Conservation (phyloP, 2,797 vertebrate genomes). For the Monodelphis domestica region DNA sequence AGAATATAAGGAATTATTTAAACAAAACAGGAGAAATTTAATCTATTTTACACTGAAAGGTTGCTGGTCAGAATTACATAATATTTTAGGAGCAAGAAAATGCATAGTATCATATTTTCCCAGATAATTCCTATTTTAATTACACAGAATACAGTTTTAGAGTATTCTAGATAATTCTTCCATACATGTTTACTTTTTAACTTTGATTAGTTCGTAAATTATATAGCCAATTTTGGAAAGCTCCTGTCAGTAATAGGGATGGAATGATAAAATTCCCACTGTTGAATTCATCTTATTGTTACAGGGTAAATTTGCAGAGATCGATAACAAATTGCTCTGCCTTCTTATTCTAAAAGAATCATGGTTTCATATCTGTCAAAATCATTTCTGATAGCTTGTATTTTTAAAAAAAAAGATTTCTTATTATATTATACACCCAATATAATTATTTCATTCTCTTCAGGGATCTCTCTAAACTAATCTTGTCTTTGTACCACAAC, state of each 20-base stretch:
- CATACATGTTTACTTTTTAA: conserved; percentile 17
- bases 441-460: conserved; percentile 28
- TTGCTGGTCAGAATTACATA: neutral
- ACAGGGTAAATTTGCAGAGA: conserved; percentile 46
- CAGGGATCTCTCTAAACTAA: conserved; percentile 15
- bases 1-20: neutral
- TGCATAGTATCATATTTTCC: neutral
- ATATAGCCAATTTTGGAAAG: neutral
- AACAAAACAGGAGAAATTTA: neutral
- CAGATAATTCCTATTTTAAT: neutral
- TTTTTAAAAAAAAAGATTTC: conserved; percentile 37
- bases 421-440: conserved; percentile 24
- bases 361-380: conserved; percentile 25
- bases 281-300: conserved; percentile 39
- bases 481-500: neutral
- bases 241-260: conserved; percentile 18
- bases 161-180: conserved; percentile 14
- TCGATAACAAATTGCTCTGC: conserved; percentile 30
- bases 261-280: conserved; percentile 40
- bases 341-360: conserved; percentile 28
- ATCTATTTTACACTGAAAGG: neutral
- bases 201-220: conserved; percentile 35
- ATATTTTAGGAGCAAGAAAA: neutral
- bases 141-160: neutral
- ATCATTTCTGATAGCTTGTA: conserved; percentile 20